Base-by-base conservation (phyloP, 2,888 invertebrate species). In the Nymphalis c-album region DNA sequence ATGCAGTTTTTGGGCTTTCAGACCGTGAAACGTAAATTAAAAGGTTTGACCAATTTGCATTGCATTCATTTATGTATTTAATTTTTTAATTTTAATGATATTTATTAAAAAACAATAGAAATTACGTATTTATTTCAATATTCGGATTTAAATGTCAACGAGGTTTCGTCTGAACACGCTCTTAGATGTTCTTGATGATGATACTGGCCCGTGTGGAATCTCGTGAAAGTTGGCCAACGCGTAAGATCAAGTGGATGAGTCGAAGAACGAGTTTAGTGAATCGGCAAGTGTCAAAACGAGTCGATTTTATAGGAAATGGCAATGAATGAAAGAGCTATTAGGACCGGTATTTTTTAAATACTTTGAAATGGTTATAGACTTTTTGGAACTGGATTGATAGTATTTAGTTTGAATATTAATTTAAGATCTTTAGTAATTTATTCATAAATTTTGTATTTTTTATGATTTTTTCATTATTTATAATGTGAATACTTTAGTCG, bases 221-320 rank as follows among this genome's bases (percentile, higher is more conserved):
- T 90, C 84, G 91, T 84, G 91, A 92, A 92, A 92, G 91, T 91
- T 89, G 89, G 88, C 87, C 88, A 86, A 80, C 84, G 81, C 81
- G 77, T 83, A 84, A 86, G 84, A 85, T 84, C 85, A 87, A 87
- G 88, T 88, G 88, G 87, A 85, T 83, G 84, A 84, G 79, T 79
- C 85, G 81, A 73, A 79, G 76, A 86, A 87, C 86, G 83, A 79
- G 86, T 86, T 88, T 85, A 74, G 78, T 83, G 84, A 87, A 88
- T 89, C 88, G 87, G 89, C 89, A 88, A 88, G 86, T 71, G 67
- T 71, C 67, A 69, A 55, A 63, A 68, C 55, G 53, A 55, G 60
- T 60, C 62, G 61, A 67, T 67, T 59, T 48, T 69, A 65, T 60
- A 60, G 67, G 64, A 69, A 60, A 64, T 64, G 47, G 61, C 64